These are phyloP conservation scores for Aegithalos caudatus DNA, from an alignment of 2,113 vertebrate species.

Conservation along the genomic window DNA sequence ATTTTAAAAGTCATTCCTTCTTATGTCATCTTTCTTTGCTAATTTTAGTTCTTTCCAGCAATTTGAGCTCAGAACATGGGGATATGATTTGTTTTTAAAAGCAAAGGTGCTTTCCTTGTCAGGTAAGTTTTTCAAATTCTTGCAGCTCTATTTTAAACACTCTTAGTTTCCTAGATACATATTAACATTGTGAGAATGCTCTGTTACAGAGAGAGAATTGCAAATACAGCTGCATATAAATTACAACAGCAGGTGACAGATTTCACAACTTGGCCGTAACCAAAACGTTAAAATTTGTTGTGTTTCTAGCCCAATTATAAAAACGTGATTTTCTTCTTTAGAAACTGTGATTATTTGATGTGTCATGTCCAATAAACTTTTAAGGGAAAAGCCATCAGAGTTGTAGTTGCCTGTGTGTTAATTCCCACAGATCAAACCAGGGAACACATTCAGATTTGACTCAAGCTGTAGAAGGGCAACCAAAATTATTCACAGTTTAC, in stretches of 20 bases:
- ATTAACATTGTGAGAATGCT: neutral
- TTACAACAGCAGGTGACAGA: neutral
- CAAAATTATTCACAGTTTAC: neutral
- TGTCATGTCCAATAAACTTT: neutral
- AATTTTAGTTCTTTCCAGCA: neutral
- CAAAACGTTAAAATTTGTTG: neutral
- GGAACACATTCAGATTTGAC: neutral
- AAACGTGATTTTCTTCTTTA: neutral
- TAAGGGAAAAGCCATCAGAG: neutral
- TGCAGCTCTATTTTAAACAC: neutral
- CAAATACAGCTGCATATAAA: neutral
- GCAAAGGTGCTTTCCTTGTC: neutral
- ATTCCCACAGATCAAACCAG: neutral
- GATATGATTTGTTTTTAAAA: neutral
- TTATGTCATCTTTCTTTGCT: neutral
- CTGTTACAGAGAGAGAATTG: neutral
- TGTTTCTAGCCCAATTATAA: neutral
- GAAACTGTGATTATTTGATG: neutral
- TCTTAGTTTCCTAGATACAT: neutral
- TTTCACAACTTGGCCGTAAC: fast-evolving
- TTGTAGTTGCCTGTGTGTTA: neutral
- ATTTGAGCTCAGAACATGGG: fast-evolving
- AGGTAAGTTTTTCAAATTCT: neutral
- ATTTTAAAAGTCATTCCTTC: neutral
- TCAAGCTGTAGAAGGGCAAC: neutral